Evolutionary conservation across 2,888 invertebrate species (phyloP), one percentile per base, ranked within the genome.

Genomic region (Melanotus villosus): DNA sequence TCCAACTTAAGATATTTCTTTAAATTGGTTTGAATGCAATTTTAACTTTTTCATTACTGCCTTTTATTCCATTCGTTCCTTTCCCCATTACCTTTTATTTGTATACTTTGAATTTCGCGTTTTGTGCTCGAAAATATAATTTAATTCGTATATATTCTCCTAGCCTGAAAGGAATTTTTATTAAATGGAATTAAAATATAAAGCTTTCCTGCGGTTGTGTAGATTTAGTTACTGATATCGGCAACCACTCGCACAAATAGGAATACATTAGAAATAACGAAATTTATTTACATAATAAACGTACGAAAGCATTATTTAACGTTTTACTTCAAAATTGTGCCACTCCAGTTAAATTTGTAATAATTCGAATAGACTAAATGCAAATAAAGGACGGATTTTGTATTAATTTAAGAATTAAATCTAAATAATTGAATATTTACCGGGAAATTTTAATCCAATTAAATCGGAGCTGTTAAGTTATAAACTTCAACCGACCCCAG

Each of bases 1-100:
- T 79, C 77, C 73, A 76, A 77, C 77, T 79, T 76, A 73, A 76
- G 76, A 79, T 78, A 80, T 79, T 79, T 78, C 75, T 75, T 65
- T 65, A 78, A 80, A 80, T 79, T 78, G 79, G 72, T 76, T 77
- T 72, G 76, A 75, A 76, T 78, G 78, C 77, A 79, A 79, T 78
- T 79, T 79, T 76, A 79, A 78, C 78, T 79, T 79, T 78, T 78
- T 76, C 78, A 76, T 78, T 77, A 74, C 75, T 70, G 71, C 65
- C 71, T 75, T 77, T 76, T 76, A 72, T 71, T 72, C 70, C 70
- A 68, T 62, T 65, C 63, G 63, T 73, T 69, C 63, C 65, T 74
- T 68, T 70, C 58, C 58, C 67, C 58, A 67, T 66, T 67, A 54
- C 47, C 65, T 71, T 70, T 65, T 71, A 38, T 65, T 65, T 59